Base-by-base conservation (phyloP, 1,140 invertebrate species). In the Thrips palmi region DNA sequence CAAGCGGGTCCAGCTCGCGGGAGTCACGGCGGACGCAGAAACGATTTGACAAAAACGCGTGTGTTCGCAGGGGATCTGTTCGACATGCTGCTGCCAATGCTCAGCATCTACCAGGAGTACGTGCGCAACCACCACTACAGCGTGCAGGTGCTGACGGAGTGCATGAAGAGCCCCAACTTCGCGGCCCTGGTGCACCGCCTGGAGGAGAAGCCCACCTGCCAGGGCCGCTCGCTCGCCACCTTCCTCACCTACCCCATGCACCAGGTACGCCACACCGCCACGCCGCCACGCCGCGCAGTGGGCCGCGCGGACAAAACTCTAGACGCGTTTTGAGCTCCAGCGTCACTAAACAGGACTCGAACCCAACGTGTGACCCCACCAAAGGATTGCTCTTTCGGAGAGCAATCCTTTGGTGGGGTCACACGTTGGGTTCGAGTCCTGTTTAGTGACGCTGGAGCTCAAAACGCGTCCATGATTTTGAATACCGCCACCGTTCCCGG, bases 231-330 rank as follows among this genome's bases (percentile, higher is more conserved):
- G 2, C 59, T 93, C 37, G 87, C 92, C 57, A 87, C 74, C 3
- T 92, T 92, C 58, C 63, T 93, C 33, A 92, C 86, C 1, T 91
- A 89, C 60, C 87, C 87, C 7, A 93, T 93, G 87, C 82, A 89
- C 64, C 87, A 91, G 72, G 85, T 89, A 63, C 54, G 24, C 12
- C 24, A 27, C 12, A 7, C 24, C 12, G 24, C n/a, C n/a, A n/a
- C n/a, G n/a, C n/a, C n/a, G n/a, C n/a, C n/a, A n/a, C n/a, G n/a
- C n/a, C n/a, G n/a, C n/a, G n/a, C n/a, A n/a, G n/a, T n/a, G n/a
- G n/a, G n/a, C n/a, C n/a, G n/a, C n/a, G n/a, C n/a, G n/a, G n/a
- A n/a, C n/a, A n/a, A n/a, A n/a, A n/a, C n/a, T n/a, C n/a, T n/a
- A n/a, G n/a, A n/a, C n/a, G n/a, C n/a, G n/a, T n/a, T n/a, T n/a